phyloP scores from a whole-genome alignment of 2,888 invertebrate genomes.

The Drosophila cracens region DNA sequence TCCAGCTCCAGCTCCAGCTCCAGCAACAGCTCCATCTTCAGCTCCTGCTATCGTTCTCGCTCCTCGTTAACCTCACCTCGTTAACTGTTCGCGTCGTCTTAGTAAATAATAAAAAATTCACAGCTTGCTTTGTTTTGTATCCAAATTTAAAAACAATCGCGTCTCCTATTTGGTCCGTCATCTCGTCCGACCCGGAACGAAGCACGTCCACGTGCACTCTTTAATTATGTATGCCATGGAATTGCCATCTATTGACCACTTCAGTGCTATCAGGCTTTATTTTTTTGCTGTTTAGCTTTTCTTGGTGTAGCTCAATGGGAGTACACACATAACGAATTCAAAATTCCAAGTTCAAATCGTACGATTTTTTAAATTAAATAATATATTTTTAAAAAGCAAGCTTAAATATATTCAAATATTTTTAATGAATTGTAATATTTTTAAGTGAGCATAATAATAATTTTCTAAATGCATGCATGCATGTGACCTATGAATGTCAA shows the following conservation, averaged over 20 bases:
- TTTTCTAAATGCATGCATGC: background rate
- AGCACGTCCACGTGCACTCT: conserved; percentile 35
- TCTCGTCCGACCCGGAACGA: background rate
- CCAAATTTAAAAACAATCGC: conserved; percentile 72
- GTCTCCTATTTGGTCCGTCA: conserved; percentile 60
- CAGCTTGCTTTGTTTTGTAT: conserved; percentile 58
- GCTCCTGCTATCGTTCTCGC: conserved; percentile 1
- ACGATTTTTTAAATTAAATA: background rate
- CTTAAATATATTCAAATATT: background rate
- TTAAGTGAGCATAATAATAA: background rate
- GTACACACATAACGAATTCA: background rate
- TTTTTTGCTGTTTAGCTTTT: background rate
- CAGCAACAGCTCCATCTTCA: conserved; percentile 19
- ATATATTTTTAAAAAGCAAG: background rate
- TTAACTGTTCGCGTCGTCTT: conserved; percentile 51
- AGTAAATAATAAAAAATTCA: conserved; percentile 61
- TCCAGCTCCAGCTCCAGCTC: conserved; percentile 10
- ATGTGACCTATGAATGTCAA: background rate
- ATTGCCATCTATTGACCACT: background rate
- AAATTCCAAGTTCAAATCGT: background rate
- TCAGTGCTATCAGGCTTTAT: background rate
- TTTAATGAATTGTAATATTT: no score
- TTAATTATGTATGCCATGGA: conserved; percentile 23
- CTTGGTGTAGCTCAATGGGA: background rate
- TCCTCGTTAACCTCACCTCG: conserved; percentile 40